Conservation (phyloP, 2,888 invertebrate species). For the Ctenicera cuprea region DNA sequence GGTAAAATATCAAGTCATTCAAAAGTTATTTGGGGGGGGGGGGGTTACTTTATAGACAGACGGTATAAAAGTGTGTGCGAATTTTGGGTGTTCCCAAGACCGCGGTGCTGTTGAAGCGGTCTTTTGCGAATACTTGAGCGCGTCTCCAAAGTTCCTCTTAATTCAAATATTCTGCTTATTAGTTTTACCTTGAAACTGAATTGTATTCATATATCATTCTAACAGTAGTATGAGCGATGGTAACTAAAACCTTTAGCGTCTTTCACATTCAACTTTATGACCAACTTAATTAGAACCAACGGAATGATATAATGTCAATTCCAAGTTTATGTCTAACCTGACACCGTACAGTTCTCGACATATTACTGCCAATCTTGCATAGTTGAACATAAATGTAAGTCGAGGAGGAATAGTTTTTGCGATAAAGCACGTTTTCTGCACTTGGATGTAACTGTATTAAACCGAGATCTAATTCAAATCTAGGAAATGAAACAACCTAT, state of each 20-base stretch:
- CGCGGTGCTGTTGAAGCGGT: no score
- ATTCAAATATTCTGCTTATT: no score
- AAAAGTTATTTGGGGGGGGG: no score
- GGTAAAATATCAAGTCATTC: no score
- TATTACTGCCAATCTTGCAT: constrained; percentile 22
- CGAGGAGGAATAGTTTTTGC: constrained; percentile 9
- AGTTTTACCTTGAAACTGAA: constrained; percentile 20
- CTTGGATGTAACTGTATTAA: constrained; percentile 26
- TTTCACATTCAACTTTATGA: constrained; percentile 32
- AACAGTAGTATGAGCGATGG: constrained; percentile 18
- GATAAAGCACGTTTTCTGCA: constrained; percentile 20
- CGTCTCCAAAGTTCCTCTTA: no score
- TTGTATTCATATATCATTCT: neutral
- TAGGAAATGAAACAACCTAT: constrained; percentile 16
- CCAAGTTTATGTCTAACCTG: neutral
- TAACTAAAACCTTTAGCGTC: constrained; percentile 30
- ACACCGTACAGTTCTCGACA: neutral
- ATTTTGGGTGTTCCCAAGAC: no score
- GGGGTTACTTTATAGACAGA: no score
- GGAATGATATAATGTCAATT: constrained; percentile 25
- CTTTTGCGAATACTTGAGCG: no score
- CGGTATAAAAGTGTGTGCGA: no score
- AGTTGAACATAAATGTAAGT: constrained; percentile 6
- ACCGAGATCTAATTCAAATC: constrained; percentile 10
- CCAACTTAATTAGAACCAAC: constrained; percentile 33